These are phyloP conservation scores for Drosophila parabipectinata DNA, from an alignment of 1,140 invertebrate species.

Conservation along the genomic window DNA sequence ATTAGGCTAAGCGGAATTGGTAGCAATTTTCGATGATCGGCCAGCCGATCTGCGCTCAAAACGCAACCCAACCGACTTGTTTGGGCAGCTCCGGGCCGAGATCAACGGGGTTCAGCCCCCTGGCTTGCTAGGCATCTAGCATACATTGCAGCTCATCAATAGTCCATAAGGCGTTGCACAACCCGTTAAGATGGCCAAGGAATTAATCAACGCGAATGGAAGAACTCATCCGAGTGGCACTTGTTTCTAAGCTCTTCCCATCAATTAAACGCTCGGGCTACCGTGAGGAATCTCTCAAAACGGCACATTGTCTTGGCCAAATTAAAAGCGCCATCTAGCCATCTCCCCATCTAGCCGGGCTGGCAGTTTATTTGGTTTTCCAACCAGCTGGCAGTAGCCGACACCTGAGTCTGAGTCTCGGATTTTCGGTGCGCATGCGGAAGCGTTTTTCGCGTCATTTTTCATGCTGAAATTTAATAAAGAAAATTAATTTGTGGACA, in stretches of 20 bases:
- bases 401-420: conserved; percentile 75
- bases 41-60: conserved; percentile 9
- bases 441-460: conserved; percentile 82
- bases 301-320: conserved; percentile 80
- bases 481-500: conserved; percentile 83
- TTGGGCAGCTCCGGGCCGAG: conserved; percentile 11
- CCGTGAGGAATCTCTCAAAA: conserved; percentile 58
- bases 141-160: conserved; percentile 34
- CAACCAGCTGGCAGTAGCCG: conserved; percentile 22
- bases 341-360: conserved; percentile 11
- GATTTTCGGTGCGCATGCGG: conserved; percentile 67
- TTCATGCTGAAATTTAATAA: conserved; percentile 83
- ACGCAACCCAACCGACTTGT: conserved; percentile 11
- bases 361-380: background rate
- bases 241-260: conserved; percentile 44
- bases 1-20: conserved; percentile 25
- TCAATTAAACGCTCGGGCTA: conserved; percentile 72
- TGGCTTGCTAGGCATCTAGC: conserved; percentile 19
- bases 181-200: conserved; percentile 35
- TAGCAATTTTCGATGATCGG: conserved; percentile 16
- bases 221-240: conserved; percentile 44
- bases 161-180: conserved; percentile 36
- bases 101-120: conserved; percentile 34
- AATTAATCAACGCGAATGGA: conserved; percentile 65
- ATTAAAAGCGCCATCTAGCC: conserved; percentile 49